Base-by-base conservation (phyloP, 1,140 invertebrate species). In the Notospermus geniculatus region DNA sequence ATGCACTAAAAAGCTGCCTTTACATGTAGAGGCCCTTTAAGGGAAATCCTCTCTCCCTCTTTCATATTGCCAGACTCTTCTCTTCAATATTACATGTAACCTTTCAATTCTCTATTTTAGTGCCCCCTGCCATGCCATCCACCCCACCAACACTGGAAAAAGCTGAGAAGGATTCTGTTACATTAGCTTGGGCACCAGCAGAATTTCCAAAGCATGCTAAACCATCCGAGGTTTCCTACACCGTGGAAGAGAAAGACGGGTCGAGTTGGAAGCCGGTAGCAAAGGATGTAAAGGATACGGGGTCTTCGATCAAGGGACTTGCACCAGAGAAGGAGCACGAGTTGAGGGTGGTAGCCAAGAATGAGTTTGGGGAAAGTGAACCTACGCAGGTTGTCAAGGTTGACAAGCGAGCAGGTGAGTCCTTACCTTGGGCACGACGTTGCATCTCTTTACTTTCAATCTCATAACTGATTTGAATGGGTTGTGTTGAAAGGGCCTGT, bases 331-430 rank as follows among this genome's bases (percentile, higher is more conserved):
- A 87, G 64, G 89, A 93, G 28, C 98, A 98, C 79, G 93, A 97
- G 65, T 98, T 98, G 86, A 86, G 95, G 54, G 94, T 98, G 1
- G 89, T 95, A 84, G 95, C 95, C 63, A 92, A 97, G 80, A 98
- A 97, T 81, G 90, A 95, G 72, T 97, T 97, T 75, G 96, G 95
- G 52, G 87, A 90, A 55, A 96, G 93, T n/a, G 94, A 97, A 68
- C 93, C 95, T 7, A 72, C 76, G 1, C 66, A 64, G 27, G 4
- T 9, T 23, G 46, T 50, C 4, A 50, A 19, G 19, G 46, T 50
- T 50, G 19, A 19, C 9, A 50, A 50, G 25, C n/a, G 46, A 7
- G 19, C n/a, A 27, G 46, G 46, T 50, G n/a, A 19, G 46, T 7
- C 9, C n/a, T 11, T 43, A 19, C 39, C 39, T n/a, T n/a, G n/a